A percentile compares a stretch with the other conserved stretches of the same genome.
These are phyloP conservation scores for Platycheirus rosarum DNA, from an alignment of 2,888 invertebrate genomes.

Conservation along the genomic window DNA sequence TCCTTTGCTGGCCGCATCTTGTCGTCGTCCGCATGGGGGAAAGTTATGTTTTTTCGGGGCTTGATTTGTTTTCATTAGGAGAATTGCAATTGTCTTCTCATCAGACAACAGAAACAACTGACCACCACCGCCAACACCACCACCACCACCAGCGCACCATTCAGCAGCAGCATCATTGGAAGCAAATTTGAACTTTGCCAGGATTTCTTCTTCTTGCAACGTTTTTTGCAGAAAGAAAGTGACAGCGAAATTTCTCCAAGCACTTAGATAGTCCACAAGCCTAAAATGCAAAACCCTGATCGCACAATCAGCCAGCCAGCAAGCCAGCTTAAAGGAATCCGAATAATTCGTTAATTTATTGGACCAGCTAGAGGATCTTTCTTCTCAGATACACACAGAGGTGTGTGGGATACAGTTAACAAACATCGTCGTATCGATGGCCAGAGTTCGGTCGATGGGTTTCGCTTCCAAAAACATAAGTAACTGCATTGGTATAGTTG, in stretches of 20 bases:
- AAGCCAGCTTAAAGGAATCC: slow-evolving; percentile 40
- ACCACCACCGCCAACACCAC: slow-evolving; percentile 15
- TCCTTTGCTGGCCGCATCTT: slow-evolving; percentile 40
- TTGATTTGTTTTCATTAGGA: slow-evolving; percentile 62
- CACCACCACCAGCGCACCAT: slow-evolving; percentile 18
- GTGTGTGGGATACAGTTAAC: slow-evolving; percentile 60
- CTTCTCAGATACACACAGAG: slow-evolving; percentile 18
- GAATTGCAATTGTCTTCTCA: slow-evolving; percentile 45
- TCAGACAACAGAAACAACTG: slow-evolving; percentile 28
- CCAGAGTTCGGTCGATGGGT: slow-evolving; percentile 18
- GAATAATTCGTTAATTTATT: slow-evolving; percentile 73
- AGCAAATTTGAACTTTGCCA: slow-evolving; percentile 56
- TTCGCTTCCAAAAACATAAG: background rate
- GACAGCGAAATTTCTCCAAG: slow-evolving; percentile 66
- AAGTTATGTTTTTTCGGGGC: slow-evolving; percentile 66
- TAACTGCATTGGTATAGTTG: slow-evolving; percentile 18
- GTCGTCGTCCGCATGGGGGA: slow-evolving; percentile 44
- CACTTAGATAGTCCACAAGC: slow-evolving; percentile 6
- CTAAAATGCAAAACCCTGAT: slow-evolving; percentile 30
- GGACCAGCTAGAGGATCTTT: slow-evolving; percentile 37
- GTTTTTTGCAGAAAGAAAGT: slow-evolving; percentile 58
- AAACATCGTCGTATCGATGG: slow-evolving; percentile 47
- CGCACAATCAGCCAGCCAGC: slow-evolving; percentile 11
- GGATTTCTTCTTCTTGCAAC: slow-evolving; percentile 38
- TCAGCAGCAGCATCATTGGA: slow-evolving; percentile 10